phyloP scores from a whole-genome alignment of 1,140 invertebrate species.

The Euura saliciscinereae region DNA sequence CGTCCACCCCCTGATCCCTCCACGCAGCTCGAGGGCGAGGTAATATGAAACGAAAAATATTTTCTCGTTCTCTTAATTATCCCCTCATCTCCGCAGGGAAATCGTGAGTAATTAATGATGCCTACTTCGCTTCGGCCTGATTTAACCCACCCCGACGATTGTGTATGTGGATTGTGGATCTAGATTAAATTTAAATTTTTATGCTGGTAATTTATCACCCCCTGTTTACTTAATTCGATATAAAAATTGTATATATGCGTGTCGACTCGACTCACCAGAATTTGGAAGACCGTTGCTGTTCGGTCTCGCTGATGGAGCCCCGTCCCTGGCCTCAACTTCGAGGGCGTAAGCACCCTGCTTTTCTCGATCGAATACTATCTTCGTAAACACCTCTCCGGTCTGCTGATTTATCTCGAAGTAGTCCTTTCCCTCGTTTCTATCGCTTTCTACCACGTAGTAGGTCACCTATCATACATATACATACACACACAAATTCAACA shows the following conservation, averaged over 20 bases:
- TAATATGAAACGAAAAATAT: too few species aligned
- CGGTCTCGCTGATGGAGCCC: conserved; percentile 88
- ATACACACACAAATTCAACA: conserved; percentile 12
- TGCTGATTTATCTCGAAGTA: conserved; percentile 94
- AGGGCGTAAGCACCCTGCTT: conserved; percentile 94
- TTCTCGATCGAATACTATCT: conserved; percentile 91
- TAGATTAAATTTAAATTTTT: too few species aligned
- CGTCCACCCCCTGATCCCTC: background rate
- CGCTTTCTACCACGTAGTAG: conserved; percentile 89
- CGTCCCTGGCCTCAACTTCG: conserved; percentile 91
- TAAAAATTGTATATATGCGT: too few species aligned
- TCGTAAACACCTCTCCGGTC: conserved; percentile 93
- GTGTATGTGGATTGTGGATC: too few species aligned
- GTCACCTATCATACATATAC: conserved; percentile 68
- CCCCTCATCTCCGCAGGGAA: too few species aligned
- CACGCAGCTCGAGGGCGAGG: background rate
- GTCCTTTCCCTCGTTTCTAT: conserved; percentile 89
- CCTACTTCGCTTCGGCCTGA: too few species aligned
- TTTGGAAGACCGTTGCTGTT: conserved; percentile 90
- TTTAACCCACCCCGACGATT: too few species aligned
- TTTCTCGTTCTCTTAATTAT: too few species aligned
- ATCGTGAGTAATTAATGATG: too few species aligned
- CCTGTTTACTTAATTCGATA: background rate
- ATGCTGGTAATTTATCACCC: background rate
- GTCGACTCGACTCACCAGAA: conserved; percentile 73